Conservation (phyloP, 2,888 invertebrate species). For the Formica aserva region DNA sequence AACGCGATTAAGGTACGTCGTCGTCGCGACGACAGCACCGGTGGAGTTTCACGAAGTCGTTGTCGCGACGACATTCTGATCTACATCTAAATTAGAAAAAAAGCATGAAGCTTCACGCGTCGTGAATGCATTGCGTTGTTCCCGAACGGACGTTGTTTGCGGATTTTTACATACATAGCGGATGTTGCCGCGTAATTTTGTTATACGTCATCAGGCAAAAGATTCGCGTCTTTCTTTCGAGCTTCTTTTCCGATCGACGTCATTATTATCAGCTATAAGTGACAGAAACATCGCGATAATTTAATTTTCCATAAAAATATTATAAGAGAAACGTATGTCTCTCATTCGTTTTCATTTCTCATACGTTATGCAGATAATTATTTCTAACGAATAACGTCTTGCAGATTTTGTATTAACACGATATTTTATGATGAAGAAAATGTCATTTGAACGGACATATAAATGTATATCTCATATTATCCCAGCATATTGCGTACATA, state of each 20-base stretch:
- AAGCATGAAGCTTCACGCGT: constrained; percentile 59
- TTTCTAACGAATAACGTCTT: neutral
- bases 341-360: neutral
- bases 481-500: neutral
- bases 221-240: neutral
- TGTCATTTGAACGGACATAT: neutral
- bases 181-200: constrained; percentile 17
- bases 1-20: constrained; percentile 41
- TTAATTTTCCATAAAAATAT: neutral
- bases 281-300: neutral
- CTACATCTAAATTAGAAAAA: constrained; percentile 70
- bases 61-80: constrained; percentile 58
- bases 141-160: neutral
- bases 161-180: constrained; percentile 18
- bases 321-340: neutral
- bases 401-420: neutral
- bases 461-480: neutral
- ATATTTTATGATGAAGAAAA: neutral
- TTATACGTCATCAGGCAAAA: constrained; percentile 37
- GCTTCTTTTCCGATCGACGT: neutral
- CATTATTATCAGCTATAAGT: neutral
- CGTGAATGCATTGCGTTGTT: constrained; percentile 26
- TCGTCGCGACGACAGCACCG: constrained; percentile 23
- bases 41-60: constrained; percentile 18
- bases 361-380: neutral